Evolutionary conservation across 1,140 invertebrate species (phyloP), one percentile per base, ranked within the genome.

Genomic region (Mesaphorura yosii): DNA sequence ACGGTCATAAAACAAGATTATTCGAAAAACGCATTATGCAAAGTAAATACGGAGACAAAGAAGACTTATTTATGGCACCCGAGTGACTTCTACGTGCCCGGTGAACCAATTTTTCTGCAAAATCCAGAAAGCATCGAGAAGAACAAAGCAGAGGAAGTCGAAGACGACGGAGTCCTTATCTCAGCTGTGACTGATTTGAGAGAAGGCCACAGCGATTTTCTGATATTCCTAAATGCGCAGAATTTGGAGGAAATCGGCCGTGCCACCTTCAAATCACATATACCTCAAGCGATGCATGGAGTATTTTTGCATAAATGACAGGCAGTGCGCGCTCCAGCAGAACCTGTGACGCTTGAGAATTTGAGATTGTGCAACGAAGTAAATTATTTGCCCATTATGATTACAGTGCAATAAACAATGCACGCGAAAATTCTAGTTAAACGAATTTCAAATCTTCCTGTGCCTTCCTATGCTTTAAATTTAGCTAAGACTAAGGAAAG

Each of bases 271-370:
- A 62, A 63, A 10, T 59, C 61, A 22, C 60, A 64, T 23, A 59
- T 71, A 44, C 66, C 69, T 25, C 59, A 64, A n/a, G 65, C 67
- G 17, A 65, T 73, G 41, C 72, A 73, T 60, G 70, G 70, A 22
- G 27, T 51, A 2, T 55, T 49, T 45, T 37, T 49, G 25, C 39
- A 7, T 39, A 28, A 23, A 22, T 39, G n/a, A n/a, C n/a, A n/a
- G n/a, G n/a, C n/a, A n/a, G n/a, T n/a, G n/a, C n/a, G n/a, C n/a
- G n/a, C n/a, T n/a, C n/a, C n/a, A n/a, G n/a, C n/a, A n/a, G n/a
- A n/a, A n/a, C n/a, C n/a, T n/a, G n/a, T n/a, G n/a, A n/a, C n/a
- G n/a, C n/a, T n/a, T n/a, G n/a, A n/a, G n/a, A n/a, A n/a, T n/a
- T n/a, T n/a, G n/a, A n/a, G n/a, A n/a, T n/a, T n/a, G n/a, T n/a